A percentile compares a stretch with the other conserved stretches of the same genome.
phyloP scores from a whole-genome alignment of 2,888 invertebrate species.

The Cantharis rustica region DNA sequence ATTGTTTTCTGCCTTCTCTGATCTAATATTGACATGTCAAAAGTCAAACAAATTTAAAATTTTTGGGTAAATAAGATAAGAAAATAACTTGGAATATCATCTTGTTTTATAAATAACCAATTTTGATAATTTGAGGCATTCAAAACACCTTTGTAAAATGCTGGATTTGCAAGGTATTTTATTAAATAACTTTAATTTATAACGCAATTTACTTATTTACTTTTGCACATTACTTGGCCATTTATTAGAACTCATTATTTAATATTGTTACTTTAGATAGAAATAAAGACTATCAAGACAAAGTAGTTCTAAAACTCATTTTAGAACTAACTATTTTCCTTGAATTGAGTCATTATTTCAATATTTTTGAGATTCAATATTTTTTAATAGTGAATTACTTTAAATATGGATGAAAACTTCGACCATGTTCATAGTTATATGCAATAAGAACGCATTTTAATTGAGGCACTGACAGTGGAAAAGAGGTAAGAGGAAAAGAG shows the following conservation, averaged over 20 bases:
- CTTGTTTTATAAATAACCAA: neutral
- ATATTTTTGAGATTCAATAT: too few relatives aligned
- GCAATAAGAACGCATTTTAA: too few relatives aligned
- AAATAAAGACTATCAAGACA: too few relatives aligned
- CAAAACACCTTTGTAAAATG: neutral
- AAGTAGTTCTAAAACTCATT: neutral
- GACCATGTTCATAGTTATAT: too few relatives aligned
- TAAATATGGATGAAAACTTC: too few relatives aligned
- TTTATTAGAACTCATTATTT: neutral
- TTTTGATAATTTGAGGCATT: neutral
- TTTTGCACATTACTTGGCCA: neutral
- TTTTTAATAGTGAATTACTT: too few relatives aligned
- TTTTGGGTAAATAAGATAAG: neutral
- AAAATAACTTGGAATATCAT: neutral
- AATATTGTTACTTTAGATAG: too few relatives aligned
- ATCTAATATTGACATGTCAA: neutral
- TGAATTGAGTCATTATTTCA: too few relatives aligned
- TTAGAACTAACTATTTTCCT: too few relatives aligned
- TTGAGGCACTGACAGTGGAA: too few relatives aligned
- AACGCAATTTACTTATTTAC: neutral
- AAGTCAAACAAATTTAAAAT: neutral
- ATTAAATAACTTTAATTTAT: neutral
- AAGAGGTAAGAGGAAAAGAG: too few relatives aligned
- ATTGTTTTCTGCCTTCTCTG: neutral
- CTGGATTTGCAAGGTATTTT: neutral